phyloP scores from a whole-genome alignment of 2,113 vertebrate species.

The Australoheros scitulus region DNA sequence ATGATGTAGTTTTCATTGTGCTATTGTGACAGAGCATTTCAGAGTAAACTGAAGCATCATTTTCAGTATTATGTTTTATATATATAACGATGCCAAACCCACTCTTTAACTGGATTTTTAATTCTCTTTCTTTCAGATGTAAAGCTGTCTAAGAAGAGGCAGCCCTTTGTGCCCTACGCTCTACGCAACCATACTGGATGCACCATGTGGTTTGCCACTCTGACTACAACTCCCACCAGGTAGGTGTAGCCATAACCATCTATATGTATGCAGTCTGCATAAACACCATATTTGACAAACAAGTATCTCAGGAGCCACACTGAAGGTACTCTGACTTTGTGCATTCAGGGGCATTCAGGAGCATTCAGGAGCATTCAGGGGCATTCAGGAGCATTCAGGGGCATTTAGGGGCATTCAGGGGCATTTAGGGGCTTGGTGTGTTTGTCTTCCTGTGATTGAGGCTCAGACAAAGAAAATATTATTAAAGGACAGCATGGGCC shows the following conservation, averaged over 20 bases:
- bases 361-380: too few species aligned
- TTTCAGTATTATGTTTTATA: not conserved
- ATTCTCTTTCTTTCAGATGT: conserved; percentile 62
- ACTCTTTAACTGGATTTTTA: not conserved
- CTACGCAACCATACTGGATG: conserved; percentile 95
- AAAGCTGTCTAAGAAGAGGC: conserved; percentile 91
- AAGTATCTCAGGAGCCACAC: too few species aligned
- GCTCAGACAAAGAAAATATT: too few species aligned
- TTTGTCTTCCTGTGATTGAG: too few species aligned
- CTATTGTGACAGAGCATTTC: not conserved
- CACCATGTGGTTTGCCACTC: conserved; percentile 94
- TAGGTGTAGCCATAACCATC: conserved; percentile 60
- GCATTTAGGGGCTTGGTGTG: too few species aligned
- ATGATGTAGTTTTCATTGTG: not conserved
- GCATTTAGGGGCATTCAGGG: too few species aligned
- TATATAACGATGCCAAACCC: not conserved
- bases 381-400: too few species aligned
- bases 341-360: too few species aligned
- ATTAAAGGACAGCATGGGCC: too few species aligned
- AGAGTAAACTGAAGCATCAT: too few species aligned
- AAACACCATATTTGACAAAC: not conserved
- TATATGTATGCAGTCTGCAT: not conserved
- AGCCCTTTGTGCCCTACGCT: conserved; percentile 94
- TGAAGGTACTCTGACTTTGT: too few species aligned
- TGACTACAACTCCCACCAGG: conserved; percentile 97